Evolutionary conservation across 2,797 vertebrate species (phyloP), one percentile per base, ranked within the genome.

Genomic region (Enteromius fasciolatus): DNA sequence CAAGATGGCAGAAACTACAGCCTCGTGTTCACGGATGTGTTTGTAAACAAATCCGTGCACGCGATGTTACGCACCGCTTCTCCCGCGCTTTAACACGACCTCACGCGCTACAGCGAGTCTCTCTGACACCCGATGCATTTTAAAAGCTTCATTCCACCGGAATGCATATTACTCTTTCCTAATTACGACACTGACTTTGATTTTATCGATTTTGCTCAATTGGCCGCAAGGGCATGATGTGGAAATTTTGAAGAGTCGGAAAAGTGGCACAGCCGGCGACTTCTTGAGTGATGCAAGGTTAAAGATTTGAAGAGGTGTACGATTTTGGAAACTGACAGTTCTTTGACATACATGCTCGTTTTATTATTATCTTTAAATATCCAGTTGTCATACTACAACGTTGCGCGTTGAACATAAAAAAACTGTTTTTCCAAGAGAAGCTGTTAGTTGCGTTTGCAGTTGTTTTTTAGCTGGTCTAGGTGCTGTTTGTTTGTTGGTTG

Each of bases 11-110:
- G 80, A 76, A 46, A 59, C 61, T 63, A 25, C 52, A 33, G 59
- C 72, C 68, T 66, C 31, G 9, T 28, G 82, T 77, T 86, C 90
- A 84, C 90, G 84, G 88, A 87, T 84, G 20, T 94, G 93, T 94
- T 95, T 93, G 91, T 94, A 94, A 94, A 94, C 94, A 95, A 92
- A 94, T 91, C 92, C 87, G 87, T 87, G 85, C 85, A 84, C 46
- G 81, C 79, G 84, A 76, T 69, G 86, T 83, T 54, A 50, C 36
- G 52, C 54, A 15, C 66, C 18, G 75, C 48, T 75, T 78, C 64
- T 80, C 84, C 46, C 86, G 76, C 80, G 57, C 83, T 64, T 68
- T 69, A 57, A 36, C 61, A 67, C 48, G 52, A 46, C 1, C 8
- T 54, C n/a, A 44, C 46, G 9, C 23, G 23, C 23, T 15, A 33